Percentiles rank a stretch among this genome's conserved stretches.
Conservation (phyloP, 2,797 vertebrate species). For the Spatula versicolor region DNA sequence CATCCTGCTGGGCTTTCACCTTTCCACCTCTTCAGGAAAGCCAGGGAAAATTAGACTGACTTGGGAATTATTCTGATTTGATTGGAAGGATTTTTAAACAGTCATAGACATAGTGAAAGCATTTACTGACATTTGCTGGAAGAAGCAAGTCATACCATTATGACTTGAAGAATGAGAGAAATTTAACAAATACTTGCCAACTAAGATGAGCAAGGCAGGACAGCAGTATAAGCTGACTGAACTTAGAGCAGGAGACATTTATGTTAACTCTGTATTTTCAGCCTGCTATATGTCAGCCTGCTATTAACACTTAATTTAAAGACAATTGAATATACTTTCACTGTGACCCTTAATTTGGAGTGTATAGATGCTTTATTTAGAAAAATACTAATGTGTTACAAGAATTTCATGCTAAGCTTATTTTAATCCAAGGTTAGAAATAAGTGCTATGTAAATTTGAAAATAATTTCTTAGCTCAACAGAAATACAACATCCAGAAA, state of each 20-base stretch:
- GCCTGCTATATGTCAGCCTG: neutral
- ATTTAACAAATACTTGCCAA: neutral
- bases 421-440: neutral
- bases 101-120: neutral
- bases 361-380: neutral
- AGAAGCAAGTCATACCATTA: neutral
- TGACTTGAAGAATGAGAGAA: neutral
- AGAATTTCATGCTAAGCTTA: neutral
- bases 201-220: neutral
- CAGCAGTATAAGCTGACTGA: neutral
- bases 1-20: conserved; percentile 45
- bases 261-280: neutral
- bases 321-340: neutral
- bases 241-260: neutral
- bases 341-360: neutral
- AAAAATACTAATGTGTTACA: neutral
- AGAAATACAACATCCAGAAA: neutral
- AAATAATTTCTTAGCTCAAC: neutral
- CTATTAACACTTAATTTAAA: neutral
- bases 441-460: neutral
- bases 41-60: neutral
- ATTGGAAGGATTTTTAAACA: conserved; percentile 29
- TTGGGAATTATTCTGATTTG: conserved; percentile 19
- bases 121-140: neutral
- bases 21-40: conserved; percentile 29